Evolutionary conservation across 2,888 invertebrate genomes (phyloP).

Genomic region (Notodonta ziczac): DNA sequence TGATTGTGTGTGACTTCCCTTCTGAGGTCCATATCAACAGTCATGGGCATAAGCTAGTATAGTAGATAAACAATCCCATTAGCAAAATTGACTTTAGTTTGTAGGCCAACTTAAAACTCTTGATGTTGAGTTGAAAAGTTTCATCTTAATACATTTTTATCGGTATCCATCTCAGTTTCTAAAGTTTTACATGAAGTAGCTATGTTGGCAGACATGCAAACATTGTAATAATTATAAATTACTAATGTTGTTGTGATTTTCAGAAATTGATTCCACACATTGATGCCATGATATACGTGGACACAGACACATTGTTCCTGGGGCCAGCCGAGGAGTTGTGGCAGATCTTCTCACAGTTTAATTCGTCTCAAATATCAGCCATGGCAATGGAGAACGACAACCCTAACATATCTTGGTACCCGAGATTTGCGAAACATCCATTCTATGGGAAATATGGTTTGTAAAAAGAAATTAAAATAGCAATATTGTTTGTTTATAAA

Average conservation of each 20-base stretch:
- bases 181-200: no score
- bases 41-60: no score
- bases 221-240: slow-evolving; percentile 10
- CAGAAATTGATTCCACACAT: slow-evolving; percentile 91
- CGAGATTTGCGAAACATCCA: slow-evolving; percentile 97
- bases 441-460: slow-evolving; percentile 94
- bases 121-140: no score
- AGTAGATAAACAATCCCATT: no score
- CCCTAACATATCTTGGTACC: slow-evolving; percentile 97
- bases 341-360: slow-evolving; percentile 92
- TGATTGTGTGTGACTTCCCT: no score
- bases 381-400: slow-evolving; percentile 96
- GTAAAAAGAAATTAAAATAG: slow-evolving; percentile 10
- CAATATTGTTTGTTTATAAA: no score
- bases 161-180: no score
- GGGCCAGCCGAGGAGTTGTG: slow-evolving; percentile 93
- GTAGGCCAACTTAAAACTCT: no score
- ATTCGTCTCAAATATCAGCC: slow-evolving; percentile 93
- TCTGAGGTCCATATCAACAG: no score
- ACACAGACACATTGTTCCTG: slow-evolving; percentile 95
- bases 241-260: slow-evolving; percentile 39
- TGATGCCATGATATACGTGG: slow-evolving; percentile 95
- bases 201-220: neutral
- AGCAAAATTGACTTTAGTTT: no score
- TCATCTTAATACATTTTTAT: no score